Evolutionary conservation across 2,888 invertebrate species (phyloP), one percentile per base, ranked within the genome.

Genomic region (Drosophila limbata): DNA sequence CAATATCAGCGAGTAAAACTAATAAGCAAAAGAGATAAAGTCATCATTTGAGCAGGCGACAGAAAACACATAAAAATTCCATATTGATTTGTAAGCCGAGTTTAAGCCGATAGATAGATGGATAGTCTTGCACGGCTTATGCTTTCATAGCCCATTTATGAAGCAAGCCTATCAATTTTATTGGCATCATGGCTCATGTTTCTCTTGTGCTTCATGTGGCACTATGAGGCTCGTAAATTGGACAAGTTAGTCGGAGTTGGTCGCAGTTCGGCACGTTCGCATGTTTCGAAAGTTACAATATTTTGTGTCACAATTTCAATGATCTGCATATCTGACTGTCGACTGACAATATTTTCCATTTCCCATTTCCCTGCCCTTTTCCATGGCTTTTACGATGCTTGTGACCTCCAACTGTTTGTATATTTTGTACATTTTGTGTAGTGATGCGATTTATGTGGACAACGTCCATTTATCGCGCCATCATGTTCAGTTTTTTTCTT

Each of bases 401-500:
- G 15, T 47, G 63, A 33, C 61, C 60, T 47, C 37, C 31, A 31
- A 21, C 35, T 15, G 25, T 66, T 67, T 62, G 35, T 69, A 57
- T 65, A 45, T 63, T 67, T 63, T 48, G 15, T 47, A 44, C 25
- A 42, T 47, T n/a, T 47, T 35, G 56, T 59, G 31, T 55, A 50
- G 59, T 70, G 61, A 68, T 66, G 69, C 67, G 71, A 79, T 69
- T 82, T 77, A 79, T 79, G 70, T 62, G 84, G 74, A 72, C 88
- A 82, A 51, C 59, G 77, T 77, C 70, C 86, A 74, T 77, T 88
- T 84, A 84, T 83, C 83, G 85, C 77, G 72, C 77, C 68, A 79
- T 82, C 88, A 85, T 70, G 72, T 75, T 66, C 59, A 67, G 59
- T 62, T 76, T 51, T 28, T 25, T 8, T 28, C 62, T 56, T 55